Percentiles rank a stretch among this genome's conserved stretches.
phyloP scores from a whole-genome alignment of 2,888 invertebrate genomes.

The Nowickia ferox region DNA sequence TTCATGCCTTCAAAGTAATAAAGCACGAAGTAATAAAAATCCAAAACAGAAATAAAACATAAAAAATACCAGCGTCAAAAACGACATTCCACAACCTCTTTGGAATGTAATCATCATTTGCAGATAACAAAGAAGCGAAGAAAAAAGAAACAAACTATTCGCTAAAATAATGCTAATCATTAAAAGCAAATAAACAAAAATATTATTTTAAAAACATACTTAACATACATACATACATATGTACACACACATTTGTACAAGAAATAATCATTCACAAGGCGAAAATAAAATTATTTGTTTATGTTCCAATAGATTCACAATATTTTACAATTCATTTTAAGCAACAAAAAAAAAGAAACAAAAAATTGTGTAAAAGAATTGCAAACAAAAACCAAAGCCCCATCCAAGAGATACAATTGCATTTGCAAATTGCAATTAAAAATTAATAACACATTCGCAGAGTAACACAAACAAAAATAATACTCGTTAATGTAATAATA shows the following conservation, averaged over 20 bases:
- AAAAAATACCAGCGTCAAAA: slow-evolving; percentile 24
- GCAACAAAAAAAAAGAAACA: neutral
- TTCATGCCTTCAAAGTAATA: neutral
- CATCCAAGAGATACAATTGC: slow-evolving; percentile 14
- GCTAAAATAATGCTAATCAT: slow-evolving; percentile 32
- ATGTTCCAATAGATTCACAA: slow-evolving; percentile 28
- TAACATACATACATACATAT: neutral
- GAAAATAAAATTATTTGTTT: slow-evolving; percentile 38
- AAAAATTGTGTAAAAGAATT: neutral
- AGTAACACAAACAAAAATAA: slow-evolving; percentile 21
- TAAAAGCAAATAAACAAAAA: slow-evolving; percentile 41
- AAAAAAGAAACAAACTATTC: neutral
- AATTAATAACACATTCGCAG: slow-evolving; percentile 33
- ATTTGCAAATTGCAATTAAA: slow-evolving; percentile 29
- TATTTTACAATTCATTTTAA: slow-evolving; percentile 16
- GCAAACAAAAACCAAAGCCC: slow-evolving; percentile 9
- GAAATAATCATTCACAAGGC: neutral
- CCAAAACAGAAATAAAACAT: neutral
- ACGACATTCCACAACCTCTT: slow-evolving; percentile 32
- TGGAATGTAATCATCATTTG: slow-evolving; percentile 20
- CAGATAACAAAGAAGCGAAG: slow-evolving; percentile 13
- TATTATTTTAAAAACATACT: neutral
- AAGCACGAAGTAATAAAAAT: slow-evolving; percentile 1
- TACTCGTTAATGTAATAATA: neutral
- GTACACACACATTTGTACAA: neutral